Percentiles rank a stretch among this genome's conserved stretches.
Conservation (phyloP, 2,888 invertebrate species). For the Caenorhabditis imperialis region DNA sequence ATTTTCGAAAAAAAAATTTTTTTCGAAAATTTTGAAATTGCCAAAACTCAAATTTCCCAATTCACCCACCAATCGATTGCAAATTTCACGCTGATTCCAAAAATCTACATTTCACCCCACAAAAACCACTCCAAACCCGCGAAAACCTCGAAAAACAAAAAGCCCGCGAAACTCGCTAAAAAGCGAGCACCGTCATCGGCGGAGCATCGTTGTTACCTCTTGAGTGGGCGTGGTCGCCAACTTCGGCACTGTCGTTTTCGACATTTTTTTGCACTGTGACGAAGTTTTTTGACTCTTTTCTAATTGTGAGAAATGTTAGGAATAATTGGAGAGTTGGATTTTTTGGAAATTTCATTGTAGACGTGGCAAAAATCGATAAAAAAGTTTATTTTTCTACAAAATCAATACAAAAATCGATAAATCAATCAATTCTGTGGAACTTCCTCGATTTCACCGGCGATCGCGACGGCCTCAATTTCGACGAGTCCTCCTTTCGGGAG, state of each 20-base stretch:
- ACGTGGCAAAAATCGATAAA: not conserved
- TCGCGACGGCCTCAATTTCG: constrained; percentile 87
- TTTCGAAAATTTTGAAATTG: no score
- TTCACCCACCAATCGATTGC: no score
- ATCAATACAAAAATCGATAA: not conserved
- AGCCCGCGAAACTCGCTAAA: not conserved
- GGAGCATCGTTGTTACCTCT: constrained; percentile 12
- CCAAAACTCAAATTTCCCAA: no score
- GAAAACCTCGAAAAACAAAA: no score
- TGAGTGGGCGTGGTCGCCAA: not conserved
- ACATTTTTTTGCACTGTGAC: constrained; percentile 6
- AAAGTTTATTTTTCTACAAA: not conserved
- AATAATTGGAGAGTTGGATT: no score
- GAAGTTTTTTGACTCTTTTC: not conserved
- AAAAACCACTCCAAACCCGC: no score
- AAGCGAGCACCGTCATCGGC: not conserved
- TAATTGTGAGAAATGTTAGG: no score
- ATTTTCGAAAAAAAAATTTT: no score
- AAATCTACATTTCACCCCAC: no score
- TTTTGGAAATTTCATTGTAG: no score
- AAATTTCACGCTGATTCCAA: no score
- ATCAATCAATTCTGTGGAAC: constrained; percentile 21
- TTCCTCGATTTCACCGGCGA: constrained; percentile 72
- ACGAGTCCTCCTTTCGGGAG: constrained; percentile 74
- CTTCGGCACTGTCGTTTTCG: constrained; percentile 4